Evolutionary conservation across 2,797 vertebrate genomes (phyloP).

Genomic region (Balearica regulorum): DNA sequence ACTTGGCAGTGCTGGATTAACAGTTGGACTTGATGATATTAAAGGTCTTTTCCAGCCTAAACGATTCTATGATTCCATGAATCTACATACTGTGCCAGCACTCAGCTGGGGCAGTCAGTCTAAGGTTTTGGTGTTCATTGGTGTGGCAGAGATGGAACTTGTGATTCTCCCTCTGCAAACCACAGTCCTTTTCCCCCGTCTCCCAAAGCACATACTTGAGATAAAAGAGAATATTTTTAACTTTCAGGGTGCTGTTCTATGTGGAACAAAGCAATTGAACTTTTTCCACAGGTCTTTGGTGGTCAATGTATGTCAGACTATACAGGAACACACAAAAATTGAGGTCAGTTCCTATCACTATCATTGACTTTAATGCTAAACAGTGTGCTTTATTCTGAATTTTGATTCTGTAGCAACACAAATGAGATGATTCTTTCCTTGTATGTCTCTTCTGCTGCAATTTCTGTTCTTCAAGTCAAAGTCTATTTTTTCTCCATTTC

Average conservation of each 20-base stretch:
- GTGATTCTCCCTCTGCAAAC: not conserved
- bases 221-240: not conserved
- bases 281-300: not conserved
- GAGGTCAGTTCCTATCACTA: not conserved
- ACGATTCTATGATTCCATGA: too few species aligned
- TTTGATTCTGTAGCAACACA: not conserved
- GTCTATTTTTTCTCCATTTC: not conserved
- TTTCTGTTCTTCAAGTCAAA: not conserved
- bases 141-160: not conserved
- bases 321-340: not conserved
- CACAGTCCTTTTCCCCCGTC: not conserved
- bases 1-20: too few species aligned
- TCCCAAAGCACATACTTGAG: not conserved
- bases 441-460: not conserved
- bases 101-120: not conserved
- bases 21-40: too few species aligned
- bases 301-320: not conserved
- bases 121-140: not conserved
- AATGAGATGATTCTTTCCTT: not conserved
- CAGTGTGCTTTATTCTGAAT: not conserved
- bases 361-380: not conserved
- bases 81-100: not conserved
- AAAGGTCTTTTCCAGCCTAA: too few species aligned
- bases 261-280: not conserved
- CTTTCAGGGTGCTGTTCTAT: not conserved